A percentile compares a stretch with the other conserved stretches of the same genome.
Conservation (phyloP, 2,888 invertebrate genomes). For the Drosophila paracracens region DNA sequence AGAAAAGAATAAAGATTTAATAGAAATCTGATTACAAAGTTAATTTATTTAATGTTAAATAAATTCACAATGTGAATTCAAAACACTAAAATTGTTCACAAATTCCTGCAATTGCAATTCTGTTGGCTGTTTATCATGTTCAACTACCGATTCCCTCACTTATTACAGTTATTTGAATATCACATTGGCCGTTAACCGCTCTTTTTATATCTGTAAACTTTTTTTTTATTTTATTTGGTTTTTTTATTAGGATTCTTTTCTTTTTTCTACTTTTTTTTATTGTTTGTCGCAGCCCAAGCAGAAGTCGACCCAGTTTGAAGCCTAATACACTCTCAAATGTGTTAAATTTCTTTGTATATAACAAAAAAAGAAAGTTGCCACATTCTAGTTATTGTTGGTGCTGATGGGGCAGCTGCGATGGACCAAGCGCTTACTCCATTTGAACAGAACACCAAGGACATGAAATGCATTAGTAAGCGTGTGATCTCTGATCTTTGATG, state of each 20-base stretch:
- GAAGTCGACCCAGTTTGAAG: not conserved
- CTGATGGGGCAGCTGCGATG: not conserved
- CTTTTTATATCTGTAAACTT: not conserved
- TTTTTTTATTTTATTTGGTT: not conserved
- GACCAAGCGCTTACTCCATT: not conserved
- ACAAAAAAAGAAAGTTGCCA: not conserved
- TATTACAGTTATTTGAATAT: constrained; percentile 31
- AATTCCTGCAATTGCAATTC: constrained; percentile 62
- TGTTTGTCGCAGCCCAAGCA: not conserved
- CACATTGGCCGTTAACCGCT: constrained; percentile 20
- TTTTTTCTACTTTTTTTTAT: not conserved
- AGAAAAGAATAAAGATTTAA: not conserved
- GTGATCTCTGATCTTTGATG: not conserved
- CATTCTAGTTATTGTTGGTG: not conserved
- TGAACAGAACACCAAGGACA: not conserved
- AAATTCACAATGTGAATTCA: constrained; percentile 43
- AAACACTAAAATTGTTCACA: constrained; percentile 62
- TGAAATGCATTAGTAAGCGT: not conserved
- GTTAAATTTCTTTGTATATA: not conserved
- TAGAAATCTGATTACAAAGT: not conserved
- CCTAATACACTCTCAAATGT: not conserved
- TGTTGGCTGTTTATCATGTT: constrained; percentile 37
- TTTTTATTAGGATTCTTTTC: constrained; percentile 16
- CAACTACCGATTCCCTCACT: constrained; percentile 13
- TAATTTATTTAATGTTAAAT: not conserved